These are phyloP conservation scores for Poeciliopsis occidentalis DNA, from an alignment of 2,113 vertebrate species.

Conservation along the genomic window DNA sequence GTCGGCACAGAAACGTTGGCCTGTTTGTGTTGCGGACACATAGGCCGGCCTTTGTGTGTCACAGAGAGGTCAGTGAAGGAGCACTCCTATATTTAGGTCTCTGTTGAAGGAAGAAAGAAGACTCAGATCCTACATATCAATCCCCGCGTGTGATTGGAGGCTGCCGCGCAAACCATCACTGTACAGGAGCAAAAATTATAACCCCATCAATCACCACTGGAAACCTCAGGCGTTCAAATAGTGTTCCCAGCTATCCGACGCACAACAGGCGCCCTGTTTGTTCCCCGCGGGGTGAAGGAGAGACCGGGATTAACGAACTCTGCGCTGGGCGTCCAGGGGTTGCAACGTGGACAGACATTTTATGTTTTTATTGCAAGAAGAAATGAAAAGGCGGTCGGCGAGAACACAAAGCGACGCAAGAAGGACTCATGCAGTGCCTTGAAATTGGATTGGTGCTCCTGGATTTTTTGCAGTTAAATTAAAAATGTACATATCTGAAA, in stretches of 20 bases:
- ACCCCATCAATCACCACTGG: slow-evolving; percentile 54
- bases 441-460: not conserved
- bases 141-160: slow-evolving; percentile 16
- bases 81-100: slow-evolving; percentile 41
- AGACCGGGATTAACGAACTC: slow-evolving; percentile 6
- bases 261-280: slow-evolving; percentile 25
- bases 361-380: slow-evolving; percentile 45
- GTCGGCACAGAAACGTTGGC: slow-evolving; percentile 5
- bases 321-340: slow-evolving; percentile 25
- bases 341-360: slow-evolving; percentile 42
- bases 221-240: slow-evolving; percentile 61
- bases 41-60: slow-evolving; percentile 23
- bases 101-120: slow-evolving; percentile 40
- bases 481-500: too few relatives aligned
- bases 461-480: not conserved
- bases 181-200: slow-evolving; percentile 48
- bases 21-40: slow-evolving; percentile 13
- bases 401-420: slow-evolving; percentile 44
- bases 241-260: slow-evolving; percentile 8
- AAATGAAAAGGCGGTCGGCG: slow-evolving; percentile 22
- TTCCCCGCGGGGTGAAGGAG: not conserved
- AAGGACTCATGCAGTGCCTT: not conserved
- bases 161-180: slow-evolving; percentile 45
- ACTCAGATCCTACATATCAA: slow-evolving; percentile 18
- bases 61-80: slow-evolving; percentile 42